Percentiles rank a stretch among this genome's conserved stretches.
These are phyloP conservation scores for Pachymerium ferrugineum DNA, from an alignment of 2,888 invertebrate species.

Conservation along the genomic window DNA sequence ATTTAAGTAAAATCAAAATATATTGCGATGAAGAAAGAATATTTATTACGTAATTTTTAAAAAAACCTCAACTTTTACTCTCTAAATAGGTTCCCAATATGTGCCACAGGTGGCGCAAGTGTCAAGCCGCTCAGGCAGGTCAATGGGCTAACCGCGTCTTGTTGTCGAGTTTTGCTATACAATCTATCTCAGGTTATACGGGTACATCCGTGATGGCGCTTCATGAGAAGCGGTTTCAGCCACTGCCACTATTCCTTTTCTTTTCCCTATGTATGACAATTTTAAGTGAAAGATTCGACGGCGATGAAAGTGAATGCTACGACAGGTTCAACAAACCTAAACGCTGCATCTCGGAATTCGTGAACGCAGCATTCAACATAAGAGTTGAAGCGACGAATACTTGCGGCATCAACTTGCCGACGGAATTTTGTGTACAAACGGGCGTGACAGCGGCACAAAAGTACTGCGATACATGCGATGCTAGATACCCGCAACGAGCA, in stretches of 20 bases:
- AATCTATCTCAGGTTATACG: background rate
- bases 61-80: too few relatives aligned
- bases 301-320: constrained; percentile 43
- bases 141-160: constrained; percentile 2
- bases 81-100: too few relatives aligned
- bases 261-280: background rate
- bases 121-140: too few relatives aligned
- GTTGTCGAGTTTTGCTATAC: background rate
- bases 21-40: too few relatives aligned
- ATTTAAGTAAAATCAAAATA: too few relatives aligned
- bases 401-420: constrained; percentile 66
- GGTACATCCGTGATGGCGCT: constrained; percentile 6
- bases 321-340: constrained; percentile 50
- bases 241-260: background rate
- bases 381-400: constrained; percentile 92
- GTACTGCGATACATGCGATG: constrained; percentile 72
- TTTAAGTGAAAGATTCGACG: background rate
- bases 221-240: background rate
- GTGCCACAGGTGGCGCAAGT: too few relatives aligned
- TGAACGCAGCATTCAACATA: constrained; percentile 88
- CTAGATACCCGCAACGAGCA: constrained; percentile 54
- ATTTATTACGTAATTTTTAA: too few relatives aligned
- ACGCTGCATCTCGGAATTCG: constrained; percentile 94
- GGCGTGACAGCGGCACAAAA: constrained; percentile 62
- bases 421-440: constrained; percentile 86